Percentiles rank a stretch among this genome's conserved stretches.
Conservation (phyloP, 2,113 vertebrate species). For the Myotis yumanensis region DNA sequence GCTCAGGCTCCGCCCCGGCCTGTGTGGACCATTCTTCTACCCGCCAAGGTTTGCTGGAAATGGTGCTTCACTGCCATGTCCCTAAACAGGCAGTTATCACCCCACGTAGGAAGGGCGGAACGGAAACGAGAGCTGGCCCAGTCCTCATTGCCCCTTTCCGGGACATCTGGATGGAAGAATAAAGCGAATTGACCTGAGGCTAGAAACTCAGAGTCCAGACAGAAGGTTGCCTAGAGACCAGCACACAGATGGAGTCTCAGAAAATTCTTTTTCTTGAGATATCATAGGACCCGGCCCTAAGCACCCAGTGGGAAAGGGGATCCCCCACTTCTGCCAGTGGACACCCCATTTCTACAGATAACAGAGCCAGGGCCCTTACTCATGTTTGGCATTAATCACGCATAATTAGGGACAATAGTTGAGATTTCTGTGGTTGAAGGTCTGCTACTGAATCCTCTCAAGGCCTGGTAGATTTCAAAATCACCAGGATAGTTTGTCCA, state of each 20-base stretch:
- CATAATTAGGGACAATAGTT: neutral
- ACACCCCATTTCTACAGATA: too few relatives aligned
- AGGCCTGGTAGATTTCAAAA: neutral
- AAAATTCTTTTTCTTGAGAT: too few relatives aligned
- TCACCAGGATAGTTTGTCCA: neutral
- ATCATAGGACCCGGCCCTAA: too few relatives aligned
- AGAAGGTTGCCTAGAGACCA: neutral
- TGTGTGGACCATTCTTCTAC: too few relatives aligned
- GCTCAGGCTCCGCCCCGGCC: neutral
- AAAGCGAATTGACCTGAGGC: too few relatives aligned
- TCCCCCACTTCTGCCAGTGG: too few relatives aligned
- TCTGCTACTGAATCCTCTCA: too few relatives aligned
- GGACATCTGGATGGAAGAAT: too few relatives aligned
- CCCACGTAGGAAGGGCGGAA: neutral
- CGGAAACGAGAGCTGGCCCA: neutral
- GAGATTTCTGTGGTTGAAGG: neutral
- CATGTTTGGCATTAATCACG: neutral
- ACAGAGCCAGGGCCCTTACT: neutral
- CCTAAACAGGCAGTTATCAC: too few relatives aligned
- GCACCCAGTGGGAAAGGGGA: too few relatives aligned
- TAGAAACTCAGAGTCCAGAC: neutral
- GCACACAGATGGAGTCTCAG: neutral
- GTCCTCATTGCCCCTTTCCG: neutral
- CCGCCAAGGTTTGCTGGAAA: too few relatives aligned
- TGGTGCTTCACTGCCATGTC: rapidly evolving